A percentile compares a stretch with the other conserved stretches of the same genome.
Conservation (phyloP, 2,888 invertebrate genomes). For the Perdita meconis region DNA sequence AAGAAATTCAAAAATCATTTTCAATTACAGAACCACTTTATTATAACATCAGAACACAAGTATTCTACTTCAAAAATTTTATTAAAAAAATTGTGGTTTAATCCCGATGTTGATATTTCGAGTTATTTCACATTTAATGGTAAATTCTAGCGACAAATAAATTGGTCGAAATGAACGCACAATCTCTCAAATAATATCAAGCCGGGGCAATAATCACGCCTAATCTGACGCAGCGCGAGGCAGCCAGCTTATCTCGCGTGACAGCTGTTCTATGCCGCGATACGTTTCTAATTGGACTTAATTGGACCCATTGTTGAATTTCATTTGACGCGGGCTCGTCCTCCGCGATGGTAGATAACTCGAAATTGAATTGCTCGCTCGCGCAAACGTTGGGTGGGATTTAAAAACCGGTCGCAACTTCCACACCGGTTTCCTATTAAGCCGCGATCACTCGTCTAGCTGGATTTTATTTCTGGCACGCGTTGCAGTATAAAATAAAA, state of each 20-base stretch:
- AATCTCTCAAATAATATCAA: constrained; percentile 24
- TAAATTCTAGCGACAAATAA: constrained; percentile 1
- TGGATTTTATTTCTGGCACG: constrained; percentile 13
- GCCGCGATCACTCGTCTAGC: not conserved
- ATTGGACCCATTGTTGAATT: constrained; percentile 61
- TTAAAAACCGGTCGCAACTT: constrained; percentile 25
- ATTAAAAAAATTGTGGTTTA: no score
- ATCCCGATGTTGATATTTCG: no score
- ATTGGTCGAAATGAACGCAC: constrained; percentile 3
- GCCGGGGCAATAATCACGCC: constrained; percentile 38
- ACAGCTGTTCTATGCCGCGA: constrained; percentile 53
- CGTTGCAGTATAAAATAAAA: not conserved
- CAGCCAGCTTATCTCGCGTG: constrained; percentile 54
- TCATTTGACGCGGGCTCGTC: constrained; percentile 43
- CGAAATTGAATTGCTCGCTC: constrained; percentile 41
- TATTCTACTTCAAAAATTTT: no score
- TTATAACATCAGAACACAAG: no score
- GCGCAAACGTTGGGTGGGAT: constrained; percentile 5
- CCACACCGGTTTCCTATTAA: constrained; percentile 21
- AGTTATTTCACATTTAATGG: no score
- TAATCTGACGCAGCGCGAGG: constrained; percentile 41
- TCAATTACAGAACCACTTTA: not conserved
- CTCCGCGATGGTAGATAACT: constrained; percentile 26
- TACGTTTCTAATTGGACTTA: constrained; percentile 61
- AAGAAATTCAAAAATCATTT: no score